A percentile compares a stretch with the other conserved stretches of the same genome.
These are phyloP conservation scores for Eupithecia insigniata DNA, from an alignment of 2,888 invertebrate species.

Conservation along the genomic window DNA sequence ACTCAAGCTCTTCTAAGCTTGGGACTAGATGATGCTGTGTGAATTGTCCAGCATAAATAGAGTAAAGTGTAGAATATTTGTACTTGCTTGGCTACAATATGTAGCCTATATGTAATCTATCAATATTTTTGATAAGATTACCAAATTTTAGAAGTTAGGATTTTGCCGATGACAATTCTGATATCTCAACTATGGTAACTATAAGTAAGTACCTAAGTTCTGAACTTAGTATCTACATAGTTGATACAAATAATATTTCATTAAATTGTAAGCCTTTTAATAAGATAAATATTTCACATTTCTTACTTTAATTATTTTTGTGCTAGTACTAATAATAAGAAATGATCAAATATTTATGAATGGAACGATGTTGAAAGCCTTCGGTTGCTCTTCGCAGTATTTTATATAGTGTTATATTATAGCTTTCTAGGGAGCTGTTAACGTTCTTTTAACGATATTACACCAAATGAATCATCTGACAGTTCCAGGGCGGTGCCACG, in stretches of 20 bases:
- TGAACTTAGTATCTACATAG: too few relatives aligned
- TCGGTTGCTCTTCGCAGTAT: background rate
- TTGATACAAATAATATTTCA: background rate
- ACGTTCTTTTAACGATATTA: constrained; percentile 11
- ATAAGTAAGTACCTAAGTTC: too few relatives aligned
- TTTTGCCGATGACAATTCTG: too few relatives aligned
- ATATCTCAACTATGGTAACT: too few relatives aligned
- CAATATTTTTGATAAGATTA: too few relatives aligned
- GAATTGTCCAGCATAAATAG: too few relatives aligned
- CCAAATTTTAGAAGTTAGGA: too few relatives aligned
- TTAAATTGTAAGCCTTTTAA: background rate
- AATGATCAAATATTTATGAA: constrained; percentile 6
- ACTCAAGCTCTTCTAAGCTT: too few relatives aligned
- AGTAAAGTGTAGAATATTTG: too few relatives aligned
- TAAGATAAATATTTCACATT: background rate
- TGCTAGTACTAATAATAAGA: background rate
- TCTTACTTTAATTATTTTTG: background rate
- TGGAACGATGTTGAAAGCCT: background rate
- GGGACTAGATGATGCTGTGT: too few relatives aligned
- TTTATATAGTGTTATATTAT: constrained; percentile 37
- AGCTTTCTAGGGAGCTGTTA: constrained; percentile 24
- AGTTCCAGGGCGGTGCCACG: constrained; percentile 11
- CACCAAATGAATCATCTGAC: background rate
- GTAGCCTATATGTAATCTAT: too few relatives aligned
- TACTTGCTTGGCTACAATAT: too few relatives aligned